Base-by-base conservation (phyloP, 2,797 vertebrate genomes). In the Catharus ustulatus region DNA sequence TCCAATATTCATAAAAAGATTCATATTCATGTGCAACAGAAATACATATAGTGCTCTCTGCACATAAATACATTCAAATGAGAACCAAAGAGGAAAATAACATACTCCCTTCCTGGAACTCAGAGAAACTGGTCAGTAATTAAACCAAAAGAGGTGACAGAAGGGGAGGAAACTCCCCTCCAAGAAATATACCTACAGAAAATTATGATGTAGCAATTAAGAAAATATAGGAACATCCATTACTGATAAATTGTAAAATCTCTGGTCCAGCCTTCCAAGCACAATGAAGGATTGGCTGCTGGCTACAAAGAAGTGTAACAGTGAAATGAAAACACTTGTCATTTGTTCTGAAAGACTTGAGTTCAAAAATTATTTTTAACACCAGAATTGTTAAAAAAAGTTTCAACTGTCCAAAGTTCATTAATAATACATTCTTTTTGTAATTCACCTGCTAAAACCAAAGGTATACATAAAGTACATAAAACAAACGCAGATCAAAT, bases 201-300 rank as follows among this genome's bases (percentile, higher is more conserved):
- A 97, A 96, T 87, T 79, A 67, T 94, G 93, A 96, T 7, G 15
- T 62, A 92, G 74, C 63, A 96, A 82, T 94, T 94, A 89, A 89
- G 74, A 85, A 62, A 82, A 84, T 87, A 90, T 52, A 84, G 87
- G 77, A 92, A 40, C 45, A 73, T 11, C 40, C 61, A 86, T 92
- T 89, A 76, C 15, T 87, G 61, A 95, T 91, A 94, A 96, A 95
- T 30, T 75, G 78, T 77, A 95, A 93, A 89, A 74, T 64, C 61
- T 73, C 74, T 74, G 42, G 63, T 73, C 67, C 38, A 61, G 83
- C 68, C 90, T 95, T 93, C 57, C 80, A 82, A 84, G 24, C 54
- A 89, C 58, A 55, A 7, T 85, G 94, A 97, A 93, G 93, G 88
- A 94, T 57, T 90, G 93, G 84, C 54, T 90, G 58, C 73, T 94